These are phyloP conservation scores for Zhuqinia jingwanae DNA, from an alignment of 2,888 invertebrate species.

Conservation along the genomic window DNA sequence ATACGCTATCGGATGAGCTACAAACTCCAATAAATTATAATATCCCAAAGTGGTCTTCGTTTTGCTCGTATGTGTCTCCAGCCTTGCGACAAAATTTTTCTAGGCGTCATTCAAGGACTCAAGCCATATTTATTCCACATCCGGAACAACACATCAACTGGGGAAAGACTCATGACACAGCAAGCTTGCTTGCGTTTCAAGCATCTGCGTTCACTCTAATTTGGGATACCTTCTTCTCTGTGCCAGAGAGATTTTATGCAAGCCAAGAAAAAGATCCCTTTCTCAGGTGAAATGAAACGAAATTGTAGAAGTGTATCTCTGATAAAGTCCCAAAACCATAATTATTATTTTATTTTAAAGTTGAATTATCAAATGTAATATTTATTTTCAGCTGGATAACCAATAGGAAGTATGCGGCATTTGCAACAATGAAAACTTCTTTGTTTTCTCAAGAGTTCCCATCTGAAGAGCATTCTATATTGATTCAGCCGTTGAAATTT, in stretches of 20 bases:
- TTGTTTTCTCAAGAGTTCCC: background rate
- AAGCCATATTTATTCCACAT: conserved; percentile 49
- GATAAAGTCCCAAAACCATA: too few species aligned
- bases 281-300: conserved; percentile 24
- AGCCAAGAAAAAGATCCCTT: conserved; percentile 45
- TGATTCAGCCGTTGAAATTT: conserved; percentile 66
- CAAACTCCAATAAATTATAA: conserved; percentile 39
- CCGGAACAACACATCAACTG: conserved; percentile 68
- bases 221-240: conserved; percentile 57
- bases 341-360: too few species aligned
- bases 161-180: conserved; percentile 24
- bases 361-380: too few species aligned
- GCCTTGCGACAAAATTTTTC: conserved; percentile 68
- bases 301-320: too few species aligned
- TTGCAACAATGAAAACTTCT: conserved; percentile 42
- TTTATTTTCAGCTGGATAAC: conserved; percentile 60
- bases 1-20: background rate
- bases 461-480: conserved; percentile 61
- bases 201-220: conserved; percentile 61
- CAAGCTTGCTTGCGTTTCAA: conserved; percentile 69
- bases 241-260: conserved; percentile 36
- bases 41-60: conserved; percentile 40
- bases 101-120: background rate
- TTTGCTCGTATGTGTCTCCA: conserved; percentile 66
- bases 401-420: conserved; percentile 25